Conservation (phyloP, 1,140 invertebrate species). For the Neodiprion lecontei region DNA sequence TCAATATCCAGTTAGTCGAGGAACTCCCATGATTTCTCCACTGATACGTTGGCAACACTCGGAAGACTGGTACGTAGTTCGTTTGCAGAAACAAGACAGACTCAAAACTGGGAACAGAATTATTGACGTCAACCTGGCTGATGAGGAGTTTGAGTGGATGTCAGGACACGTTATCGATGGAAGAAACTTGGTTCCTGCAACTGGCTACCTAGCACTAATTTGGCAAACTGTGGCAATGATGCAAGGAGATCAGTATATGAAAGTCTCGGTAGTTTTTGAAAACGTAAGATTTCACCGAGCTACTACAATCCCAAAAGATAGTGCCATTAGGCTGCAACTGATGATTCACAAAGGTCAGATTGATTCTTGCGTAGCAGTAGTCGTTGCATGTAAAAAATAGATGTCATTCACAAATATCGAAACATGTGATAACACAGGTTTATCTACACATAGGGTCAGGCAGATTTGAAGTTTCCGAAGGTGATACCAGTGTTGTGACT, state of each 20-base stretch:
- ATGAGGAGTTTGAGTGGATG: conserved; percentile 75
- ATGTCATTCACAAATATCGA: background rate
- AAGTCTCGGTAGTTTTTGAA: conserved; percentile 81
- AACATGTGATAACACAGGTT: background rate
- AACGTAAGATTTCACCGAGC: conserved; percentile 81
- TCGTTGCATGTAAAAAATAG: too few species aligned
- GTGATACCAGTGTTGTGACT: conserved; percentile 78
- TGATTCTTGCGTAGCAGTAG: background rate
- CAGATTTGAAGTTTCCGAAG: conserved; percentile 72
- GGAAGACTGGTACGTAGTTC: conserved; percentile 74
- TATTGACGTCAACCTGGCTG: conserved; percentile 67
- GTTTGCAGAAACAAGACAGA: conserved; percentile 67
- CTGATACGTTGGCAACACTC: conserved; percentile 91
- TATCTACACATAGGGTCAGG: conserved; percentile 43
- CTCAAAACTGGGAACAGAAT: conserved; percentile 68
- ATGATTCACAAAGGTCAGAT: conserved; percentile 77
- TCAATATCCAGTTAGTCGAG: conserved; percentile 73
- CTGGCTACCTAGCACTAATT: conserved; percentile 81
- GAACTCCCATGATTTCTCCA: conserved; percentile 76
- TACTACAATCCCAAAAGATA: conserved; percentile 74
- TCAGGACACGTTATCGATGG: conserved; percentile 84
- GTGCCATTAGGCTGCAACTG: conserved; percentile 74
- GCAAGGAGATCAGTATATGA: conserved; percentile 68
- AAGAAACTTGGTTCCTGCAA: conserved; percentile 84
- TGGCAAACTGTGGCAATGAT: conserved; percentile 84